These are phyloP conservation scores for Zaprionus inermis DNA, from an alignment of 1,140 invertebrate genomes.

Conservation along the genomic window DNA sequence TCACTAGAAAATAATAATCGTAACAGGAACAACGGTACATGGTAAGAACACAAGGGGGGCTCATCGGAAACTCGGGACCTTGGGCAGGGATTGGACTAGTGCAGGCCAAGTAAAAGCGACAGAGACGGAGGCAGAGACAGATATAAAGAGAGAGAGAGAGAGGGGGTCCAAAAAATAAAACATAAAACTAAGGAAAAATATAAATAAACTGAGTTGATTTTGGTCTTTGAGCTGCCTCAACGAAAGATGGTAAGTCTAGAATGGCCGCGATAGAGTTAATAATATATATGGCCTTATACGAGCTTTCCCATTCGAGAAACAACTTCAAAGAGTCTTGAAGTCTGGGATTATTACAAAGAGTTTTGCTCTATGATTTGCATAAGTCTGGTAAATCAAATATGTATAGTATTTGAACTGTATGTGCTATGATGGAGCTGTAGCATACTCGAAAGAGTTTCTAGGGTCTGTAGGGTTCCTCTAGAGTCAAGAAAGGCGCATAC, in stretches of 20 bases:
- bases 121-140: not conserved
- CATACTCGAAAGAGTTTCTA: no score
- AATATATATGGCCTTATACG: no score
- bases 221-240: not conserved
- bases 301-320: no score
- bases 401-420: no score
- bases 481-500: not conserved
- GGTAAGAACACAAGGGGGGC: conserved; percentile 76
- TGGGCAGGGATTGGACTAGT: conserved; percentile 21
- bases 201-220: not conserved
- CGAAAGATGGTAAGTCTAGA: no score
- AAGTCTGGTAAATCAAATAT: no score
- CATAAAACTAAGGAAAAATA: not conserved
- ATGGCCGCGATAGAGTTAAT: no score
- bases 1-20: conserved; percentile 94
- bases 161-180: conserved; percentile 1
- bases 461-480: no score
- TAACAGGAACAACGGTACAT: conserved; percentile 84
- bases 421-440: no score
- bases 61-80: conserved; percentile 46
- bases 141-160: not conserved
- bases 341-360: no score
- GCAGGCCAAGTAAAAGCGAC: conserved; percentile 5
- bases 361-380: no score
- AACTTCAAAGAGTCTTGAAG: no score